phyloP scores from a whole-genome alignment of 2,888 invertebrate genomes.

The Machimus atricapillus region DNA sequence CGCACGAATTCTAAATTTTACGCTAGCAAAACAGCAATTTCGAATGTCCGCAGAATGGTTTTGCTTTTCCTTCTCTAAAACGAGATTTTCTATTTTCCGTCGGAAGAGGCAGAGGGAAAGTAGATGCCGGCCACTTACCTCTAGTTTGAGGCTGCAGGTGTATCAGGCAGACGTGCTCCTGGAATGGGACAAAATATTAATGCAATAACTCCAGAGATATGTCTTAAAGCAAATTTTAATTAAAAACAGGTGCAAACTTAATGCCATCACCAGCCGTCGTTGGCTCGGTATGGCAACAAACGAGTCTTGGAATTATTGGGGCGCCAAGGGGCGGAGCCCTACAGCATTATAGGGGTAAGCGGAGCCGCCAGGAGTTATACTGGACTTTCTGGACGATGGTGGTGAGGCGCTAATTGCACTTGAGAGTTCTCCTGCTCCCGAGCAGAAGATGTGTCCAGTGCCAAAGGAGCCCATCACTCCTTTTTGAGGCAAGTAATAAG shows the following conservation, averaged over 20 bases:
- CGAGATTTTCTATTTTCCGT: not conserved
- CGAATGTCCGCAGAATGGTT: not conserved
- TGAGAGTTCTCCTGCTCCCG: not conserved
- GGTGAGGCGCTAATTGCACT: not conserved
- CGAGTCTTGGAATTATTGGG: not conserved
- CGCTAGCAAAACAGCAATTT: not conserved
- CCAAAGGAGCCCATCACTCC: not conserved
- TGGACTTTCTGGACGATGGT: not conserved
- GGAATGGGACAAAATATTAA: not conserved
- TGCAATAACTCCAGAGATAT: not conserved
- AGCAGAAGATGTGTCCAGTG: not conserved
- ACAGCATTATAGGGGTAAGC: not conserved
- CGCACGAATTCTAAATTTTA: not conserved
- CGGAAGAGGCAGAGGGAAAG: not conserved
- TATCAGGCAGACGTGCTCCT: not conserved
- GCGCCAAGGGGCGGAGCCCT: not conserved
- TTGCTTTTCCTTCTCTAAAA: not conserved
- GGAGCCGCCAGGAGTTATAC: not conserved
- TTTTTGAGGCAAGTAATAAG: not conserved
- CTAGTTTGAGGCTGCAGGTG: not conserved
- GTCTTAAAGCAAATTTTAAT: not conserved
- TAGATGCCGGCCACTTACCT: not conserved
- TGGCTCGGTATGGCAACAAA: not conserved
- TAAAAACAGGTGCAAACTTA: slow-evolving; percentile 9
- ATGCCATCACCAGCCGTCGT: not conserved